Percentiles rank a stretch among this genome's conserved stretches.
phyloP scores from a whole-genome alignment of 2,113 vertebrate genomes.

The Lampris incognitus region DNA sequence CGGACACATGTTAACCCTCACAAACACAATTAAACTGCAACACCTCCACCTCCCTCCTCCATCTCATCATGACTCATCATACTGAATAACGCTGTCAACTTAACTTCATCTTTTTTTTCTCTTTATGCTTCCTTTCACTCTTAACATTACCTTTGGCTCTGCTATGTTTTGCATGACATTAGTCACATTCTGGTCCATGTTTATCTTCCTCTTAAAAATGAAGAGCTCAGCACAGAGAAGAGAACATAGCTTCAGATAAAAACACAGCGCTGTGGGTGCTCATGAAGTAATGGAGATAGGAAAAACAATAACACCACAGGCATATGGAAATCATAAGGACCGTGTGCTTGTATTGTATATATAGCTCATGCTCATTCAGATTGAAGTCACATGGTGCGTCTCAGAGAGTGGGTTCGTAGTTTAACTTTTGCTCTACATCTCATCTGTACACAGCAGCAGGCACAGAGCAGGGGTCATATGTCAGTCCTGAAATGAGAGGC shows the following conservation, averaged over 20 bases:
- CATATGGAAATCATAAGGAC: constrained; percentile 84
- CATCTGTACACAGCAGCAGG: constrained; percentile 68
- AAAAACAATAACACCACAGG: constrained; percentile 75
- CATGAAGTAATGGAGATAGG: constrained; percentile 72
- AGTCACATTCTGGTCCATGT: constrained; percentile 42
- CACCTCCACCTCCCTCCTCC: constrained; percentile 10
- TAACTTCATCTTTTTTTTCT: constrained; percentile 12
- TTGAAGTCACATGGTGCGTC: constrained; percentile 75
- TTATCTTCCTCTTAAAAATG: constrained; percentile 57
- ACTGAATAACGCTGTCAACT: constrained; percentile 22
- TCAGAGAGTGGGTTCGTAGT: constrained; percentile 63
- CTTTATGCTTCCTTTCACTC: not conserved
- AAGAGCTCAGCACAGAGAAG: constrained; percentile 37
- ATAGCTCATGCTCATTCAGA: constrained; percentile 75
- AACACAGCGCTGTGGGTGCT: constrained; percentile 43
- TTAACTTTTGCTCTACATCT: constrained; percentile 70
- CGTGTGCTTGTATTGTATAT: constrained; percentile 65
- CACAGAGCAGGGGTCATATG: constrained; percentile 59
- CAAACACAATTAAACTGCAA: no score
- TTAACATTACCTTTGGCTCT: constrained; percentile 30
- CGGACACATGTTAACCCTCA: not conserved
- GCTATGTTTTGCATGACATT: constrained; percentile 44
- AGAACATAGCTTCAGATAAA: constrained; percentile 50
- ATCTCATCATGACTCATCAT: constrained; percentile 34
- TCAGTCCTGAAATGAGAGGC: constrained; percentile 40